These are phyloP conservation scores for Mustela nigripes DNA, from an alignment of 2,113 vertebrate species.

Conservation along the genomic window DNA sequence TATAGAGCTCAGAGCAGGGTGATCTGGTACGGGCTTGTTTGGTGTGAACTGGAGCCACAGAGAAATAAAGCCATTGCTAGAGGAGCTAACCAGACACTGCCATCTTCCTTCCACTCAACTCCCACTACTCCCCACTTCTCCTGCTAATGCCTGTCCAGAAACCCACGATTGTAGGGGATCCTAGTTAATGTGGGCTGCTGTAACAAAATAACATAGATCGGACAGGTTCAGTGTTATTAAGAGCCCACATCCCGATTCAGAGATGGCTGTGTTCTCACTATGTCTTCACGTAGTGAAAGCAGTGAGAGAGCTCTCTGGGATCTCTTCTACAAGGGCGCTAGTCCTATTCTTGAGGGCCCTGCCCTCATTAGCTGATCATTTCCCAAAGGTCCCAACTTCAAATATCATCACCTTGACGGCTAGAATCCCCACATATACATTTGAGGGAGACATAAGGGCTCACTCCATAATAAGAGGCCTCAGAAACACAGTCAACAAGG, in stretches of 20 bases:
- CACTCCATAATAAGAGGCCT: neutral
- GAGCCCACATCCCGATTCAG: neutral
- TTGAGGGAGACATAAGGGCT: neutral
- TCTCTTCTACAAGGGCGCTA: neutral
- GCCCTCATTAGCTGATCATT: too few relatives aligned
- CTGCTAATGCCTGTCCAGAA: neutral
- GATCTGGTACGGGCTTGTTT: neutral
- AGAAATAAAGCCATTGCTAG: neutral
- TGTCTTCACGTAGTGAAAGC: neutral
- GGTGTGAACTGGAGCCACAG: accelerated
- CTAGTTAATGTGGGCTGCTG: neutral
- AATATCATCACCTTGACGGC: neutral
- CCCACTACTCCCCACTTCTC: neutral
- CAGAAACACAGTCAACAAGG: neutral
- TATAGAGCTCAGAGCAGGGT: neutral
- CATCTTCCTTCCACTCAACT: neutral
- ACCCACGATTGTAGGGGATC: neutral
- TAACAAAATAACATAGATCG: neutral
- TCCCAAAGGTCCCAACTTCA: neutral
- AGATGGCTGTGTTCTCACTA: neutral
- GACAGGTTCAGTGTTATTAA: neutral
- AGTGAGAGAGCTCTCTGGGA: neutral
- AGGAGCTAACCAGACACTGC: neutral
- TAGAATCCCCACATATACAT: neutral
- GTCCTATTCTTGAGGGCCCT: neutral